Percentiles rank a stretch among this genome's conserved stretches.
These are phyloP conservation scores for Hipposideros armiger DNA, from an alignment of 2,113 vertebrate species.

Conservation along the genomic window DNA sequence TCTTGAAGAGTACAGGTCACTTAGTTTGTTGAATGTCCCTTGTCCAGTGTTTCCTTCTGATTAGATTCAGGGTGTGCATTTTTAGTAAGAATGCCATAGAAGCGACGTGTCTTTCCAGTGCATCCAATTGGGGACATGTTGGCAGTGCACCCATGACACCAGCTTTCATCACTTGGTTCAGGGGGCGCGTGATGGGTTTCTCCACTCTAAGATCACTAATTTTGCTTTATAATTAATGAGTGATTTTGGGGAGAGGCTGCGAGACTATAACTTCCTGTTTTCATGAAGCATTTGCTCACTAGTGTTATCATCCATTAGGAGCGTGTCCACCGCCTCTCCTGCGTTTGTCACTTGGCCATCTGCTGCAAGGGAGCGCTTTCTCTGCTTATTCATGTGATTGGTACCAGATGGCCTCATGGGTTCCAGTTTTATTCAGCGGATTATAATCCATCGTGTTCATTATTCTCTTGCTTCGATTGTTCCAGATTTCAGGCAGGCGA, in stretches of 20 bases:
- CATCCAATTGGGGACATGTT: fast-evolving
- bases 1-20: background rate
- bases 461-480: background rate
- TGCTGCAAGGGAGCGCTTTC: fast-evolving
- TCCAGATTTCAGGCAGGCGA: background rate
- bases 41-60: fast-evolving
- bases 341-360: fast-evolving
- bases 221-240: background rate
- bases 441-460: background rate
- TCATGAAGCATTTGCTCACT: fast-evolving
- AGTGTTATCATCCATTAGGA: fast-evolving
- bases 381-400: fast-evolving
- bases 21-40: background rate
- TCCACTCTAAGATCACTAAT: fast-evolving
- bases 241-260: too few relatives aligned
- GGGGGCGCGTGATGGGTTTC: background rate
- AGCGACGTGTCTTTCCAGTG: fast-evolving
- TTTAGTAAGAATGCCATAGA: background rate
- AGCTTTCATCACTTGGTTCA: background rate
- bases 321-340: background rate
- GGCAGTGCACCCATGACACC: background rate
- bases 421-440: too few relatives aligned
- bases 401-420: fast-evolving
- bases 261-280: fast-evolving
- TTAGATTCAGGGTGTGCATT: fast-evolving